A percentile compares a stretch with the other conserved stretches of the same genome.
These are phyloP conservation scores for Metaphire vulgaris DNA, from an alignment of 1,140 invertebrate species.

Conservation along the genomic window DNA sequence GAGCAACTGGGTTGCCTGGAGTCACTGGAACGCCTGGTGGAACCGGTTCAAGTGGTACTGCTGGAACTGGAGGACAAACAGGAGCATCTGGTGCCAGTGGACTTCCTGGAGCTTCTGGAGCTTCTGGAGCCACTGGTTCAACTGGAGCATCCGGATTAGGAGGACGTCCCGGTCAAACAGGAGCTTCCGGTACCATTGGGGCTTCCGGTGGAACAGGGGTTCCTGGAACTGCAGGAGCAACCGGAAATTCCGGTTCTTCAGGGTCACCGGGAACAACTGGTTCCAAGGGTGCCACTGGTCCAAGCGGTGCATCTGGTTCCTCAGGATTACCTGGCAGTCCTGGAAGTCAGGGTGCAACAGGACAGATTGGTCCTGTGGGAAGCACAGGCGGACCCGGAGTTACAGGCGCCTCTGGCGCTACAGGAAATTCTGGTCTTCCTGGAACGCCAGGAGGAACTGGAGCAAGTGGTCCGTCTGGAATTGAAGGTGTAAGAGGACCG, in stretches of 20 bases:
- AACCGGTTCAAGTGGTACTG: background rate
- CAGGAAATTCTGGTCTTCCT: conserved; percentile 7
- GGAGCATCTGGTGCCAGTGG: background rate
- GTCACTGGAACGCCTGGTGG: conserved; percentile 5
- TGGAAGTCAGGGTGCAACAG: conserved; percentile 9
- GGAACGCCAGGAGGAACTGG: conserved; percentile 13
- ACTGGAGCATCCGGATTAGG: background rate
- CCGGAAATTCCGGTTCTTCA: conserved; percentile 2
- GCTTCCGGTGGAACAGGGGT: background rate
- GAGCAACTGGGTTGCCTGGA: conserved; percentile 8
- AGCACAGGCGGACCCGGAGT: background rate
- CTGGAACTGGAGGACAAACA: background rate
- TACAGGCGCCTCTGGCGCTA: conserved; percentile 3
- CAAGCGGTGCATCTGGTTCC: background rate
- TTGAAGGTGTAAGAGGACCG: no score
- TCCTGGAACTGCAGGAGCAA: background rate
- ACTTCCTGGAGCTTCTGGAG: background rate
- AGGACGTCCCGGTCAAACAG: background rate
- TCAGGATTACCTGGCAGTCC: conserved; percentile 1
- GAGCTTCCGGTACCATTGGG: background rate
- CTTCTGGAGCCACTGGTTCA: background rate
- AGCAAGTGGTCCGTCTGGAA: background rate
- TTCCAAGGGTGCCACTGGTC: conserved; percentile 6
- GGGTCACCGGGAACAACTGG: conserved; percentile 11
- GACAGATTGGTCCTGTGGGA: background rate